phyloP scores from a whole-genome alignment of 2,797 vertebrate species.

The Cyclura pinguis region DNA sequence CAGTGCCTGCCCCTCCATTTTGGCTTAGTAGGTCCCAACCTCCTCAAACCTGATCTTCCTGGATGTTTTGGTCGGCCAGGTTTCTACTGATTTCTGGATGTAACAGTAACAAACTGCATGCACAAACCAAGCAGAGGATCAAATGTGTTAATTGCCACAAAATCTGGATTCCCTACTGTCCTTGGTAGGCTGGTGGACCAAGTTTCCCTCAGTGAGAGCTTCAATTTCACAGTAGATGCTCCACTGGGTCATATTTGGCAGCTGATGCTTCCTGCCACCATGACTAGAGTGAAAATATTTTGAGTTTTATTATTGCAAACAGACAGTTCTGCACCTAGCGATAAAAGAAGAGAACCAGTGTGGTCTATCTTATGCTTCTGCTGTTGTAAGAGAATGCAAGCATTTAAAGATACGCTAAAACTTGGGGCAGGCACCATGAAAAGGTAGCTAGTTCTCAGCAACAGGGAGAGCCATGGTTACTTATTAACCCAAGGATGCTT shows the following conservation, averaged over 20 bases:
- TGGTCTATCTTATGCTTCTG: neutral
- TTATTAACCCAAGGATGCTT: neutral
- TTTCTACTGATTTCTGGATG: neutral
- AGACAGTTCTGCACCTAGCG: neutral
- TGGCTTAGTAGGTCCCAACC: neutral
- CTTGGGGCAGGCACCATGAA: neutral
- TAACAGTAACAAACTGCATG: neutral
- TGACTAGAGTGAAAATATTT: neutral
- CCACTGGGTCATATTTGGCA: neutral
- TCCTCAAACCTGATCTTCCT: no score
- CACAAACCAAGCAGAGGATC: neutral
- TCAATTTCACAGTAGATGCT: constrained; percentile 22
- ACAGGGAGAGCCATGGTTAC: neutral
- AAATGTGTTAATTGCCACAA: neutral
- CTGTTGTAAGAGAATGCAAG: neutral
- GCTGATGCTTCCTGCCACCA: neutral
- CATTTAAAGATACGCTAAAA: neutral
- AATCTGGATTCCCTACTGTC: neutral
- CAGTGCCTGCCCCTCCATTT: neutral
- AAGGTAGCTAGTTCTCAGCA: neutral
- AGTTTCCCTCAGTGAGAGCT: neutral
- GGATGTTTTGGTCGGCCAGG: neutral
- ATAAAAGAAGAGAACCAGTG: neutral
- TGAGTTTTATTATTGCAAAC: neutral
- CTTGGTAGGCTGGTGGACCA: neutral